These are phyloP conservation scores for Hyles lineata DNA, from an alignment of 2,888 invertebrate species.

Conservation along the genomic window DNA sequence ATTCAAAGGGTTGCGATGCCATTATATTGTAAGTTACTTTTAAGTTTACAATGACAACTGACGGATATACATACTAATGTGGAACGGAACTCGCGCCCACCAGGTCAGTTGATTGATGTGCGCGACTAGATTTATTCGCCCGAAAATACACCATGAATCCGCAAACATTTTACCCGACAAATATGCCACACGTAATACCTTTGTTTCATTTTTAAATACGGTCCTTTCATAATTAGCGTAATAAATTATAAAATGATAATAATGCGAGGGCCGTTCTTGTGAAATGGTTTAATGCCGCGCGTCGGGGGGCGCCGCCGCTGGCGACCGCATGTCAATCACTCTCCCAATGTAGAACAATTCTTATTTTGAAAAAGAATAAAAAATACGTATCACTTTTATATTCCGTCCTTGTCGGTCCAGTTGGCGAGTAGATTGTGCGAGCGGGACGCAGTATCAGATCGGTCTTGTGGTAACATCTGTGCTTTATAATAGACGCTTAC, in stretches of 20 bases:
- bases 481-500: constrained; percentile 84
- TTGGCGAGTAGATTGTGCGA: constrained; percentile 53
- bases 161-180: constrained; percentile 73
- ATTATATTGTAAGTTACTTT: constrained; percentile 75
- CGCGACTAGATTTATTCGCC: constrained; percentile 80
- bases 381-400: constrained; percentile 79
- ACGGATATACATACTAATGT: constrained; percentile 81
- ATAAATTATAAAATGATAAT: constrained; percentile 85
- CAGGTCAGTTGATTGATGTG: constrained; percentile 83
- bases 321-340: constrained; percentile 84
- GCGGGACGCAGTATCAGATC: constrained; percentile 67
- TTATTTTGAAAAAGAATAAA: constrained; percentile 80
- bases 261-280: constrained; percentile 80
- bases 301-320: constrained; percentile 77
- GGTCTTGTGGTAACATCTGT: constrained; percentile 82
- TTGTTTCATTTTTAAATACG: constrained; percentile 83
- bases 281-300: constrained; percentile 75
- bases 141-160: constrained; percentile 76
- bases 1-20: constrained; percentile 66
- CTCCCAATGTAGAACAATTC: constrained; percentile 83
- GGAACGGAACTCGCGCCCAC: constrained; percentile 76
- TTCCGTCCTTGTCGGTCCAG: constrained; percentile 63
- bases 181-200: constrained; percentile 75
- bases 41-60: constrained; percentile 72
- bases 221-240: constrained; percentile 82